Base-by-base conservation (phyloP, 2,888 invertebrate species). In the Clusia tigrina region DNA sequence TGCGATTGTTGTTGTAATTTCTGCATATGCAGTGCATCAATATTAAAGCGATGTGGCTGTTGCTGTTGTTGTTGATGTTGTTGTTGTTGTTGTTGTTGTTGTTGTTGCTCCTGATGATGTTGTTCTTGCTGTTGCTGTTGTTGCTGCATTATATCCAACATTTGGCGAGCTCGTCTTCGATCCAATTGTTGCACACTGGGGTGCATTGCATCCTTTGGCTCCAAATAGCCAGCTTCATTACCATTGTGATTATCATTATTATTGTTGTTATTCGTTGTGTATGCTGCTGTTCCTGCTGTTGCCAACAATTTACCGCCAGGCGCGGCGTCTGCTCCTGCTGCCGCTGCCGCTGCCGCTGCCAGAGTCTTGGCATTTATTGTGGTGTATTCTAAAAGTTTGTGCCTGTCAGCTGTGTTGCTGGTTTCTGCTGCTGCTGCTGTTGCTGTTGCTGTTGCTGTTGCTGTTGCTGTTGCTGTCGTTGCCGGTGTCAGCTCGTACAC, bases 101-200 rank as follows among this genome's bases (percentile, higher is more conserved):
- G 63, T 59, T 67, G 54, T 56, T 61, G 64, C 38, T 64, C 60
- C 1, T 65, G 59, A n/a, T 52, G 53, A 20, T 48, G 60, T 54
- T 69, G 69, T 60, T 71, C 71, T 20, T 69, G 66, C 52, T 72
- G 71, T 37, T 66, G 48, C 62, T 63, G 68, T 57, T 71, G 70
- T 52, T 72, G 71, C 37, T 72, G 85, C 84, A 71, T 61, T 70
- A 77, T 84, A 82, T 76, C 86, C 85, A 79, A 85, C 86, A 81
- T 87, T 86, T 78, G 87, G 85, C 82, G 77, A 65, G 83, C 76
- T 60, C 80, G 78, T 70, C 82, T 76, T 24, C 75, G 78, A 65
- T 79, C 77, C 60, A 77, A 70, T 69, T 68, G 74, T 67, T 67
- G 67, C 63, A 67, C 69, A 55, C 59, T 57, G 51, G 58, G n/a